These are phyloP conservation scores for Pocillopora verrucosa DNA, from an alignment of 64 coral and sea anemone genomes.

Conservation along the genomic window DNA sequence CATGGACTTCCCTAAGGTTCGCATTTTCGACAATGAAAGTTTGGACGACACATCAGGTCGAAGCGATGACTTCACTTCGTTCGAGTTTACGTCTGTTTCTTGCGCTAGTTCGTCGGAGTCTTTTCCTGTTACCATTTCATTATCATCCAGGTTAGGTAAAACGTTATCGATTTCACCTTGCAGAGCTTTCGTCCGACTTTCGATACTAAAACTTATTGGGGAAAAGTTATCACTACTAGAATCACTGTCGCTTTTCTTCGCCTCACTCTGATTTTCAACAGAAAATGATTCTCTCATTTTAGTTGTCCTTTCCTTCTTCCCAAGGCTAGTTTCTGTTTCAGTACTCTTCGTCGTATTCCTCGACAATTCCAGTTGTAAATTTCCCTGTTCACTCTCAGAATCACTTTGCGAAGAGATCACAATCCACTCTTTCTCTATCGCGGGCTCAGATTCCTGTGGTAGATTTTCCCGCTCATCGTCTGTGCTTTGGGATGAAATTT, in stretches of 20 bases:
- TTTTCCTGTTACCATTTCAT: not conserved
- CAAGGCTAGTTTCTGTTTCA: not conserved
- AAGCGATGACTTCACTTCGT: not conserved
- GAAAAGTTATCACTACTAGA: not conserved
- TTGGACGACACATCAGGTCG: not conserved
- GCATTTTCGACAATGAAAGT: not conserved
- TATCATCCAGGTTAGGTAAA: not conserved
- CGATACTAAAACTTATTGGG: not conserved
- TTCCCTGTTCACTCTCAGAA: not conserved
- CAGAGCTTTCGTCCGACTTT: not conserved
- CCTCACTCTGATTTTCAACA: not conserved
- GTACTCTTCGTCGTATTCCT: not conserved
- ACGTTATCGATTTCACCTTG: not conserved
- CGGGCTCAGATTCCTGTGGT: not conserved
- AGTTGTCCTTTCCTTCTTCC: not conserved
- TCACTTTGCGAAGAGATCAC: slow-evolving; percentile 23
- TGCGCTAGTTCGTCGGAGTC: not conserved
- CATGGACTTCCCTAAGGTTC: not conserved
- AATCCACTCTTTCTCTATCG: not conserved
- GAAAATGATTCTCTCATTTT: not conserved
- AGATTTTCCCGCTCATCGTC: not conserved
- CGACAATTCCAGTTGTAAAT: not conserved
- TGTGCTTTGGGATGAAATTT: slow-evolving; percentile 27
- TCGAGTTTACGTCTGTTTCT: slow-evolving; percentile 18
- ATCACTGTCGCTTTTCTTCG: too few relatives aligned